Conservation (phyloP, 2,888 invertebrate species). For the Acrocyrtus sp. region DNA sequence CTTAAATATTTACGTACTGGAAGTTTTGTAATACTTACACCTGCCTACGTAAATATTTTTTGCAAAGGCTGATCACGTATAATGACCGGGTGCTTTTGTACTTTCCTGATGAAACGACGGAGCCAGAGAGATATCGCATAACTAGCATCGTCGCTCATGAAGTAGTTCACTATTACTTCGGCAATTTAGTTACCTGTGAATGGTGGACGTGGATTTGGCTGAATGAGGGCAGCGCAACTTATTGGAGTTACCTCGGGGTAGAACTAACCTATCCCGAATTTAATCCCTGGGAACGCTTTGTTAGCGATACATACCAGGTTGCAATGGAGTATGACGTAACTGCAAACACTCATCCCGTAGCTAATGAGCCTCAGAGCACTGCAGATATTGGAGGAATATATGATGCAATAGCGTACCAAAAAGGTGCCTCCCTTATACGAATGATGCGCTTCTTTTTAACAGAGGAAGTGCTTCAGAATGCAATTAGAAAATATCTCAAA, state of each 20-base stretch:
- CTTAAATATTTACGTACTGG: too few species aligned
- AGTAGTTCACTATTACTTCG: conserved; percentile 53
- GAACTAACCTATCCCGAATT: conserved; percentile 54
- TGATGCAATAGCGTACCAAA: conserved; percentile 56
- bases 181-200: conserved; percentile 48
- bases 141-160: conserved; percentile 55
- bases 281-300: conserved; percentile 45
- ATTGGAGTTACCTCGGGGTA: conserved; percentile 53
- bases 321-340: conserved; percentile 48
- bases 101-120: conserved; percentile 53
- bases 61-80: conserved; percentile 34
- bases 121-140: conserved; percentile 44
- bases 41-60: not conserved
- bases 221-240: conserved; percentile 61
- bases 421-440: conserved; percentile 51
- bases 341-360: conserved; percentile 52
- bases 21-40: not conserved
- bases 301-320: conserved; percentile 46
- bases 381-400: conserved; percentile 53
- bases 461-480: conserved; percentile 46
- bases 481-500: conserved; percentile 44
- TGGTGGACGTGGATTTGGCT: conserved; percentile 58
- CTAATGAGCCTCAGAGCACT: conserved; percentile 40
- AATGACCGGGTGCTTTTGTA: conserved; percentile 45
- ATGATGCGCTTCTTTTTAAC: conserved; percentile 57